These are phyloP conservation scores for Phortica magna DNA, from an alignment of 2,888 invertebrate species.

Conservation along the genomic window DNA sequence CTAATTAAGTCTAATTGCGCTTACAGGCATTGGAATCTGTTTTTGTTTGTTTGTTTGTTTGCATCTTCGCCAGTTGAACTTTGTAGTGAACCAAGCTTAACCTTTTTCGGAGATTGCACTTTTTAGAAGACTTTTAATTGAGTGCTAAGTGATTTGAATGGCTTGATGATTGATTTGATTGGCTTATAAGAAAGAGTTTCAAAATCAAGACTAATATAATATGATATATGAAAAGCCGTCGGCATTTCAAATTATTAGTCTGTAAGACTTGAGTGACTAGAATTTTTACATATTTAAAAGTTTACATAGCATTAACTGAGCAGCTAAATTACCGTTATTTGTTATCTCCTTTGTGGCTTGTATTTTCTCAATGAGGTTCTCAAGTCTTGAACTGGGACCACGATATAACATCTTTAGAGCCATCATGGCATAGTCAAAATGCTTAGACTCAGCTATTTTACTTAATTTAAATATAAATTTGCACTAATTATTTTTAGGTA, in stretches of 20 bases:
- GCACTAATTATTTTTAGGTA: not conserved
- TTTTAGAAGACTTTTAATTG: not conserved
- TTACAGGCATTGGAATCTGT: slow-evolving; percentile 31
- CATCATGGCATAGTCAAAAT: slow-evolving; percentile 72
- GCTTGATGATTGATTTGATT: not conserved
- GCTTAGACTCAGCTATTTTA: slow-evolving; percentile 9
- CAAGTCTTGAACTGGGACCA: slow-evolving; percentile 90
- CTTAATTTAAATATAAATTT: slow-evolving; percentile 2
- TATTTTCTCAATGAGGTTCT: slow-evolving; percentile 91
- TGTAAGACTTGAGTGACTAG: not conserved
- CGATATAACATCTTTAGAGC: slow-evolving; percentile 87
- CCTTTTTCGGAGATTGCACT: slow-evolving; percentile 7
- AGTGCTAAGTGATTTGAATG: not conserved
- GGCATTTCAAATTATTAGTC: not conserved
- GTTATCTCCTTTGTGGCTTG: slow-evolving; percentile 87
- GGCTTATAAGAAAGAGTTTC: not conserved
- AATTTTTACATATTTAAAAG: not conserved
- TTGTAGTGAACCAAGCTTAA: slow-evolving; percentile 29
- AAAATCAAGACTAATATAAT: no score
- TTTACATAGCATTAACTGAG: not conserved
- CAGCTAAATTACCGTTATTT: slow-evolving; percentile 66
- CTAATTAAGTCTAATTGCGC: slow-evolving; percentile 61
- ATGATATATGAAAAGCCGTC: not conserved
- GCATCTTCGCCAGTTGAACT: slow-evolving; percentile 56
- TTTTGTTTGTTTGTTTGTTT: slow-evolving; percentile 58